These are phyloP conservation scores for Acronicta alni DNA, from an alignment of 2,888 invertebrate species.

Conservation along the genomic window DNA sequence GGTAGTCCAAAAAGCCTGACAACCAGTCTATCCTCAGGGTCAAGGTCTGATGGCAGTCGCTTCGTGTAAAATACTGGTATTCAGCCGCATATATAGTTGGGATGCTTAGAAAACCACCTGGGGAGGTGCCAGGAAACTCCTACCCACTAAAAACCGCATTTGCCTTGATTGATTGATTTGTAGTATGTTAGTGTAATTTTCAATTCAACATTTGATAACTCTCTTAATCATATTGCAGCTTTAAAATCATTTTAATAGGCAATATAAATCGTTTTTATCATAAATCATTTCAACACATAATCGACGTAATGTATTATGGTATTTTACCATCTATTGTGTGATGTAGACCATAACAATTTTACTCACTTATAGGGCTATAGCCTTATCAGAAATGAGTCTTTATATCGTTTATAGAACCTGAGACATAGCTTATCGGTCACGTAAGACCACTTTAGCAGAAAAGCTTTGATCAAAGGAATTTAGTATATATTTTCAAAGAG, in stretches of 20 bases:
- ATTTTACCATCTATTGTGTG: conserved; percentile 48
- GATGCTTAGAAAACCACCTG: no score
- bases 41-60: no score
- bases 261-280: conserved; percentile 25
- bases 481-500: conserved; percentile 19
- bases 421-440: conserved; percentile 45
- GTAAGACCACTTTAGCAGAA: conserved; percentile 29
- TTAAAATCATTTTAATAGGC: conserved; percentile 1
- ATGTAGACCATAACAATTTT: conserved; percentile 43
- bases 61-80: no score
- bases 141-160: no score
- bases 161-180: no score
- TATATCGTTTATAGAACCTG: conserved; percentile 38
- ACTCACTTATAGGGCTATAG: conserved; percentile 19
- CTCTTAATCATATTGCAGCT: background rate
- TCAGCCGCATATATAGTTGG: no score
- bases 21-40: no score
- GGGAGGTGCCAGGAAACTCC: no score
- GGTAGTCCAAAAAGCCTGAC: no score
- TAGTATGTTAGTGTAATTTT: no score
- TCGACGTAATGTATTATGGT: conserved; percentile 26
- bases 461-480: conserved; percentile 17
- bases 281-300: conserved; percentile 57
- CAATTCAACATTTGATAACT: no score
- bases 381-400: conserved; percentile 47